Evolutionary conservation across 2,888 invertebrate species (phyloP), one percentile per base, ranked within the genome.

Genomic region (Drosophila anomalipes): DNA sequence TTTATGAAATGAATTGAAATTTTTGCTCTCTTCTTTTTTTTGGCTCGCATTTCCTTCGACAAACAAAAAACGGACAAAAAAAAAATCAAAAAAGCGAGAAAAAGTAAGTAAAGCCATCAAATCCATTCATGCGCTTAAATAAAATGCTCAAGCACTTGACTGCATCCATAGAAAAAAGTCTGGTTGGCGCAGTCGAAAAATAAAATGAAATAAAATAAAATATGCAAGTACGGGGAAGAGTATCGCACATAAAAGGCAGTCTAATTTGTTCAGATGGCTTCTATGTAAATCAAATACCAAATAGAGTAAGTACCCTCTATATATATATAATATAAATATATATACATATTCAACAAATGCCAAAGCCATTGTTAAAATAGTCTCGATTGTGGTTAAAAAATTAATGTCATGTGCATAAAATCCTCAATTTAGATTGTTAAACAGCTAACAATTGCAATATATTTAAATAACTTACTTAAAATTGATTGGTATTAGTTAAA

Each of bases 61-160:
- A 66, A 71, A 65, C 66, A 74, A 64, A 66, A 72, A 64, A 60
- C 58, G 56, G 52, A 60, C 58, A 61, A 68, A 65, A 59, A 64
- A 53, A 37, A 53, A 37, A n/a, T 2, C 12, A 35, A 44, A 44
- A 57, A 33, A 37, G 44, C 35, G 59, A 39, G 59, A 62, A 69
- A 57, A 52, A 39, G 41, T 62, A 89, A 74, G 90, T 75, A 85
- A 84, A 88, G 79, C 89, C 85, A 88, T 88, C 81, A 92, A 91
- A 90, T 88, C 90, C 90, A 90, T 92, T 92, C 92, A 90, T 92
- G 90, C 83, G 92, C 91, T 92, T 91, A 92, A 88, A 88, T 88
- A 88, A 88, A 88, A 88, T 88, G 88, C 88, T 88, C 89, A 89
- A 90, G 88, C 88, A 88, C 88, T 92, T 92, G 92, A 92, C 92